Evolutionary conservation across 2,113 vertebrate species (phyloP).

Genomic region (Aleadryas rufinucha): DNA sequence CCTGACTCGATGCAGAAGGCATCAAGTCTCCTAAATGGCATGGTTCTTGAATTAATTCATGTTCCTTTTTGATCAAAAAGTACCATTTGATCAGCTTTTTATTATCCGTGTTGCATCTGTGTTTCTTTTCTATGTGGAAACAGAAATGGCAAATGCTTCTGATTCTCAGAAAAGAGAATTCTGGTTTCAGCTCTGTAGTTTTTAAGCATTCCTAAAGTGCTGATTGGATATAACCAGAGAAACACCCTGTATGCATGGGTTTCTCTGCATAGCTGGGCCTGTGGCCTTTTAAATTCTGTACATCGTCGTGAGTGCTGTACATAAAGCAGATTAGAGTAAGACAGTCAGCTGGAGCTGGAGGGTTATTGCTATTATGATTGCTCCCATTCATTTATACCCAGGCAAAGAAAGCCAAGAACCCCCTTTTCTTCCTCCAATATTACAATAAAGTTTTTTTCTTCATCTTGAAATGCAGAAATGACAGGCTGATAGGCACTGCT

Average conservation of each 20-base stretch:
- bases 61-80: neutral
- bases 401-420: neutral
- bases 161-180: neutral
- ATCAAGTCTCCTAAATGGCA: neutral
- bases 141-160: neutral
- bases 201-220: neutral
- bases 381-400: neutral
- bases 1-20: neutral
- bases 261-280: neutral
- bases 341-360: neutral
- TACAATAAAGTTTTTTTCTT: neutral
- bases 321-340: neutral
- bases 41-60: neutral
- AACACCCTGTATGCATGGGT: neutral
- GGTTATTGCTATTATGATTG: neutral
- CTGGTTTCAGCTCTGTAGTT: neutral
- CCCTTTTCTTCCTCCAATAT: neutral
- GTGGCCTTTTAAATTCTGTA: neutral
- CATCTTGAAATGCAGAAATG: neutral
- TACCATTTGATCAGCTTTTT: neutral
- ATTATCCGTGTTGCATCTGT: neutral
- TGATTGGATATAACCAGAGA: neutral
- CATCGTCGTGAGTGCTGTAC: rapidly evolving
- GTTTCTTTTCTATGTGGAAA: neutral
- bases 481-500: neutral